Evolutionary conservation across 2,113 vertebrate genomes (phyloP).

Genomic region (Lophura nycthemera): DNA sequence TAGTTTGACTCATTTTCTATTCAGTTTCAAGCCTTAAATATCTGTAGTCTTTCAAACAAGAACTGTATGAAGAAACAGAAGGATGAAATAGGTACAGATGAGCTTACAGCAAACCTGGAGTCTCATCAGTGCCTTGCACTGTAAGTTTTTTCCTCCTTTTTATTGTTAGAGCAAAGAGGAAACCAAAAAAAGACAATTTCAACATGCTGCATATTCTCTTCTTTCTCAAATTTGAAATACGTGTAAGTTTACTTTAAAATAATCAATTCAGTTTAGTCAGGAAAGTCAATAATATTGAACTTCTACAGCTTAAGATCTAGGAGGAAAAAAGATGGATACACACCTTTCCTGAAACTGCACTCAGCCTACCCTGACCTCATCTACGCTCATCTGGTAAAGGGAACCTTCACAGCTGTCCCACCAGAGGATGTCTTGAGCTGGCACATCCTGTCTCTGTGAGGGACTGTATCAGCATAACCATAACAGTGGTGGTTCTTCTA

Average conservation of each 20-base stretch:
- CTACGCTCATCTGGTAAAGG: not conserved
- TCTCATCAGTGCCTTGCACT: not conserved
- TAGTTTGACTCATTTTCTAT: not conserved
- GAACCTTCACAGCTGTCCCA: not conserved
- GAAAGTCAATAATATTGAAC: not conserved
- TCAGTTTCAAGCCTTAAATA: not conserved
- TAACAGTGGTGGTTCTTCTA: not conserved
- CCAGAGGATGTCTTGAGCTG: fast-evolving
- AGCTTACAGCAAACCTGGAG: not conserved
- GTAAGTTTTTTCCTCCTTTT: not conserved
- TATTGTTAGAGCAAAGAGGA: not conserved
- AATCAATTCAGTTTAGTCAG: not conserved
- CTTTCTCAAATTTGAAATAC: not conserved
- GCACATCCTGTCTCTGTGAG: fast-evolving
- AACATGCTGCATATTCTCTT: not conserved
- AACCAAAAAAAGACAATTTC: not conserved
- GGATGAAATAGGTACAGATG: not conserved
- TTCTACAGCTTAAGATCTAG: not conserved
- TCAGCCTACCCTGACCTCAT: not conserved
- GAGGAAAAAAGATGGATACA: not conserved
- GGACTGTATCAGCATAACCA: fast-evolving
- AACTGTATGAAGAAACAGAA: not conserved
- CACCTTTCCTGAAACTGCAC: not conserved
- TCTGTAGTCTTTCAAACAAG: not conserved
- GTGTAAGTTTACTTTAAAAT: not conserved